phyloP scores from a whole-genome alignment of 2,888 invertebrate species.

The Cataglyphis albicans region DNA sequence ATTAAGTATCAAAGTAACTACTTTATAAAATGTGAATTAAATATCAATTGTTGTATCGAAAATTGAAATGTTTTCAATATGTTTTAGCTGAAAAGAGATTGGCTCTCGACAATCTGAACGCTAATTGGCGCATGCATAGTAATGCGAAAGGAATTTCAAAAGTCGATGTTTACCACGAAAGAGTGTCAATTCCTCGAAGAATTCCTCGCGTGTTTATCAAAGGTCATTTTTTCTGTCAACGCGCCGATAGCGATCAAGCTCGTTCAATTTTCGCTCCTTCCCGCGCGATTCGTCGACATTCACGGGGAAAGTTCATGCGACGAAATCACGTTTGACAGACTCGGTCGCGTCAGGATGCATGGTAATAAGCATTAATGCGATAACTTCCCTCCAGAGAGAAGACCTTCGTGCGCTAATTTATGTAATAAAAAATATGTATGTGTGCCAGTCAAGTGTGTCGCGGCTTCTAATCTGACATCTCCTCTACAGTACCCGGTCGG shows the following conservation, averaged over 20 bases:
- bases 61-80: background rate
- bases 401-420: constrained; percentile 82
- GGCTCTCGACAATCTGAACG: too few species aligned
- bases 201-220: background rate
- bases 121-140: background rate
- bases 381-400: constrained; percentile 80
- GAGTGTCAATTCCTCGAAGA: background rate
- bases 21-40: background rate
- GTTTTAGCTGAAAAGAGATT: background rate
- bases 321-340: constrained; percentile 14
- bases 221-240: constrained; percentile 2
- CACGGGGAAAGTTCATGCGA: constrained; percentile 19
- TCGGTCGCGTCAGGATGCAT: constrained; percentile 49
- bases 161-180: background rate
- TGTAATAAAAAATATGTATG: constrained; percentile 85
- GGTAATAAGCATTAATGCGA: constrained; percentile 82
- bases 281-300: constrained; percentile 6
- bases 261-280: constrained; percentile 19
- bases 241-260: background rate
- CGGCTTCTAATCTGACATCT: constrained; percentile 85
- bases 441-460: constrained; percentile 79
- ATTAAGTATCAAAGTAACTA: background rate
- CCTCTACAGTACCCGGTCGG: constrained; percentile 62
- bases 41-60: background rate
- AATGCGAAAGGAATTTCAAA: background rate